Conservation (phyloP, 2,888 invertebrate species). For the Lycia hirtaria region DNA sequence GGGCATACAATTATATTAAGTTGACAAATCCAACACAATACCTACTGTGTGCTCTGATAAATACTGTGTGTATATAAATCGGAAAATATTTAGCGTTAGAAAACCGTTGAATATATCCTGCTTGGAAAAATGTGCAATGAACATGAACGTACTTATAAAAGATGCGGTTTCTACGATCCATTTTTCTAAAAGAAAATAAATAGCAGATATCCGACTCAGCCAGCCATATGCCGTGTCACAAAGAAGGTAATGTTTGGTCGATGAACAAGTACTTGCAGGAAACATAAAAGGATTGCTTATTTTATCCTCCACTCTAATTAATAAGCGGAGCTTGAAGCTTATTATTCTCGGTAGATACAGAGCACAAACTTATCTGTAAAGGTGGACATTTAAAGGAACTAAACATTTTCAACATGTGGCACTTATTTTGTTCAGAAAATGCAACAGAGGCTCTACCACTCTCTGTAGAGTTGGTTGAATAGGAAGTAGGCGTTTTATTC, state of each 20-base stretch:
- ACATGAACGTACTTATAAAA: too few relatives aligned
- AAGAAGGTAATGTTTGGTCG: too few relatives aligned
- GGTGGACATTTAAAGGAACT: not conserved
- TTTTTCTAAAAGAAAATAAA: not conserved
- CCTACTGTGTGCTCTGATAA: too few relatives aligned
- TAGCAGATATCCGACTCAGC: not conserved
- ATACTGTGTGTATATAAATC: too few relatives aligned
- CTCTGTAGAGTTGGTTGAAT: not conserved
- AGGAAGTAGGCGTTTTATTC: conserved; percentile 7
- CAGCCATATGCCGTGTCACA: conserved; percentile 26
- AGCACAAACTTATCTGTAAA: not conserved
- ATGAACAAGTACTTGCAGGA: too few relatives aligned
- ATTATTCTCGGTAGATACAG: conserved; percentile 3
- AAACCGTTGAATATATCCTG: too few relatives aligned
- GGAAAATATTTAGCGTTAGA: too few relatives aligned
- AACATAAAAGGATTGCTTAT: conserved; percentile 22
- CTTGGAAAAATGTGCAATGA: too few relatives aligned
- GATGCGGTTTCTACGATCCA: too few relatives aligned
- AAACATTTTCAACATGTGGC: not conserved
- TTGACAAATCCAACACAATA: too few relatives aligned
- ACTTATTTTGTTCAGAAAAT: not conserved
- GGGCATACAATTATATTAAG: too few relatives aligned
- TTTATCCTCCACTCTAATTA: conserved; percentile 42
- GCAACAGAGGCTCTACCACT: not conserved
- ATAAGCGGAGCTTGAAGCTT: conserved; percentile 34